phyloP scores from a whole-genome alignment of 2,113 vertebrate species.

The Origma solitaria region DNA sequence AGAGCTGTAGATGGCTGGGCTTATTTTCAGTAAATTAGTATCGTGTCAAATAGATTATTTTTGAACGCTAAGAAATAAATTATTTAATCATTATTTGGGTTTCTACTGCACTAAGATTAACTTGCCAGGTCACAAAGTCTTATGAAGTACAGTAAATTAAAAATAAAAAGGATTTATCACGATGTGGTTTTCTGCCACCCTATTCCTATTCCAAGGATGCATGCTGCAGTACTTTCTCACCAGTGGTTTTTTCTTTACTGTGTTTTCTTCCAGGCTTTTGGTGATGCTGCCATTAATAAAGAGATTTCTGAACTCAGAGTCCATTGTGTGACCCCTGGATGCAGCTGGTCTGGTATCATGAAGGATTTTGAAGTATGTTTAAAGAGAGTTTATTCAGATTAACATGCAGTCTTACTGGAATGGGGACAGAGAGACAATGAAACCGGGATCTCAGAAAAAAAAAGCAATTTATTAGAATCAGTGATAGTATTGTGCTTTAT shows the following conservation, averaged over 20 bases:
- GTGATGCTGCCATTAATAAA: slow-evolving; percentile 75
- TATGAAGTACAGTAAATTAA: not conserved
- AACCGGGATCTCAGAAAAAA: not conserved
- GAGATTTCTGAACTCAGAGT: slow-evolving; percentile 76
- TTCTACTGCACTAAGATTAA: not conserved
- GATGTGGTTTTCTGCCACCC: not conserved
- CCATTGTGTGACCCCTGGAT: slow-evolving; percentile 70
- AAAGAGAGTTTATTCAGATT: not conserved
- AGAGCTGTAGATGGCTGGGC: not conserved
- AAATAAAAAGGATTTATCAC: not conserved
- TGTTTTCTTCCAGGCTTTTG: slow-evolving; percentile 66
- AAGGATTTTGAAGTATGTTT: slow-evolving; percentile 70
- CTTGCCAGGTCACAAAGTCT: not conserved
- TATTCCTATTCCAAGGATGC: not conserved
- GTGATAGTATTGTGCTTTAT: not conserved
- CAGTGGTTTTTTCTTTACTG: not conserved
- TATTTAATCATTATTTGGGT: not conserved
- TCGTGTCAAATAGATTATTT: not conserved
- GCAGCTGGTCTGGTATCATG: slow-evolving; percentile 70
- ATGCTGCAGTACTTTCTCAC: not conserved
- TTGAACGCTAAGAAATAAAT: not conserved
- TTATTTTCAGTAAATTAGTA: not conserved
- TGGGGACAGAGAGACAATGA: not conserved
- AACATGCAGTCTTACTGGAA: not conserved
- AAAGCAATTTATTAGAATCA: not conserved